phyloP scores from a whole-genome alignment of 2,888 invertebrate genomes.

The Tipula lateralis region DNA sequence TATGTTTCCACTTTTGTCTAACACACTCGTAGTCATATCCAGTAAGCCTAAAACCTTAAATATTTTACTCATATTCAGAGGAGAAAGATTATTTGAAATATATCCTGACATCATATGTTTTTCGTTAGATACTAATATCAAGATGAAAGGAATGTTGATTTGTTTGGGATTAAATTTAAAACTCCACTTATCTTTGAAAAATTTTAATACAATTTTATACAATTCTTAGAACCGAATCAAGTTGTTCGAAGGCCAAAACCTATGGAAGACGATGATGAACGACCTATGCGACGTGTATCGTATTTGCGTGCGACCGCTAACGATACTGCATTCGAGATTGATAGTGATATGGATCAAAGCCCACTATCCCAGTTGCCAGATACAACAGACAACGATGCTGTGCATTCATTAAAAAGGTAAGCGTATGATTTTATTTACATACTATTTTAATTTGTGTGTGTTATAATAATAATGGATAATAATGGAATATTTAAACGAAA shows the following conservation, averaged over 20 bases:
- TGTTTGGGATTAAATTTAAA: neutral
- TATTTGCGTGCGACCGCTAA: constrained; percentile 86
- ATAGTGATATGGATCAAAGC: constrained; percentile 54
- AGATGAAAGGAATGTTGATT: neutral
- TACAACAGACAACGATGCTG: constrained; percentile 38
- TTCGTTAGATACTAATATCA: neutral
- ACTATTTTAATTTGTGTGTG: neutral
- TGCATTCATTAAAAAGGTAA: constrained; percentile 62
- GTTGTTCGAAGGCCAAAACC: constrained; percentile 46
- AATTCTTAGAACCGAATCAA: neutral
- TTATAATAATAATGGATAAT: too few relatives aligned
- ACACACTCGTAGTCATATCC: too few relatives aligned
- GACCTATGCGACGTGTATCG: constrained; percentile 83
- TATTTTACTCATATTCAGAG: too few relatives aligned
- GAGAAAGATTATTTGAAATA: neutral
- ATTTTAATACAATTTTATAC: neutral
- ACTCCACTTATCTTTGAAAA: neutral
- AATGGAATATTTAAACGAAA: neutral
- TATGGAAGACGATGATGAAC: constrained; percentile 68
- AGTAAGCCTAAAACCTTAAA: too few relatives aligned
- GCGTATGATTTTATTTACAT: constrained; percentile 36
- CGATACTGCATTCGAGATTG: constrained; percentile 68
- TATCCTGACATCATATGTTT: neutral
- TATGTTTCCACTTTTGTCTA: too few relatives aligned
- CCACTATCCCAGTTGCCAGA: constrained; percentile 33